These are phyloP conservation scores for Yponomeuta evonymella DNA, from an alignment of 2,888 invertebrate genomes.

Conservation along the genomic window DNA sequence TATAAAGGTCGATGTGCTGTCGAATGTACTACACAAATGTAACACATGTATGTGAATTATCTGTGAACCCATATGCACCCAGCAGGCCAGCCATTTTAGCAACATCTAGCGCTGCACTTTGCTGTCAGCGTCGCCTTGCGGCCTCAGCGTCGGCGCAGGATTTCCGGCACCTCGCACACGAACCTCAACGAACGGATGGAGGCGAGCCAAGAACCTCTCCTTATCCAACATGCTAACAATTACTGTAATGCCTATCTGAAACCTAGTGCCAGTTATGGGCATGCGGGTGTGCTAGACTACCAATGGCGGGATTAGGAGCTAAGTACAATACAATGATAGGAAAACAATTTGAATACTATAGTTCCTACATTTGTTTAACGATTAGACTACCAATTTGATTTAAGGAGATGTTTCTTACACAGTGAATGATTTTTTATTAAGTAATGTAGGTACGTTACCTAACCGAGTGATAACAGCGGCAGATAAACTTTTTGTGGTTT, in stretches of 20 bases:
- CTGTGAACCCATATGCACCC: too few species aligned
- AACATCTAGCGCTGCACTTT: background rate
- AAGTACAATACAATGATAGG: background rate
- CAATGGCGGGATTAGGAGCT: background rate
- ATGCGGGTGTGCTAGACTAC: background rate
- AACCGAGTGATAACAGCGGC: too few species aligned
- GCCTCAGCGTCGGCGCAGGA: constrained; percentile 56
- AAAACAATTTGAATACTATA: background rate
- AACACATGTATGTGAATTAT: too few species aligned
- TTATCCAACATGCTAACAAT: constrained; percentile 6
- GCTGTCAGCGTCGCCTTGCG: constrained; percentile 30
- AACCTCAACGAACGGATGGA: constrained; percentile 29
- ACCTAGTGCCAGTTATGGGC: background rate
- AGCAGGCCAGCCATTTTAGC: background rate
- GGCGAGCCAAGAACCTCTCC: constrained; percentile 36
- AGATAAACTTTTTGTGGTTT: too few species aligned
- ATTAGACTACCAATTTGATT: too few species aligned
- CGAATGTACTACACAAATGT: too few species aligned
- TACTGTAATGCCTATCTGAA: constrained; percentile 7
- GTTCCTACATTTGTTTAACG: too few species aligned
- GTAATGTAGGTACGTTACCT: too few species aligned
- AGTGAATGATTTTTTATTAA: too few species aligned
- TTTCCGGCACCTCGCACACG: constrained; percentile 64
- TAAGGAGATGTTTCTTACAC: too few species aligned
- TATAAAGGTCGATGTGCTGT: too few species aligned